Percentiles rank a stretch among this genome's conserved stretches.
These are phyloP conservation scores for Cosmia pyralina DNA, from an alignment of 2,888 invertebrate genomes.

Conservation along the genomic window DNA sequence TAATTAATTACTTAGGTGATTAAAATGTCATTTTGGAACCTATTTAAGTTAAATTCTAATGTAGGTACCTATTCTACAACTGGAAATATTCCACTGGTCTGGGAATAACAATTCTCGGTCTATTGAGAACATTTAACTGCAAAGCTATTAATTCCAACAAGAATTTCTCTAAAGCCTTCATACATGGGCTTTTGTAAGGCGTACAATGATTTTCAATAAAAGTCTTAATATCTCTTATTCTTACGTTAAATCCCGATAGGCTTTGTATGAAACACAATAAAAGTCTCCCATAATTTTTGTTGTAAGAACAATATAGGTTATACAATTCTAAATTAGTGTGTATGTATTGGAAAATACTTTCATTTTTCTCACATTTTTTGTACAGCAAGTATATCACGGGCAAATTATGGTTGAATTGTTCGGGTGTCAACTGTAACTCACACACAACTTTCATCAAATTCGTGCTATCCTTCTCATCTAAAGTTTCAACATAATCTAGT, in stretches of 20 bases:
- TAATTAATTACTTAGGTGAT: neutral
- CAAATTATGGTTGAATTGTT: conserved; percentile 30
- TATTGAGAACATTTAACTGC: conserved; percentile 13
- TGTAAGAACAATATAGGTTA: conserved; percentile 22
- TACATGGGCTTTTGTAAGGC: conserved; percentile 34
- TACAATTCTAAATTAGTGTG: conserved; percentile 9
- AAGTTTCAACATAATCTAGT: conserved; percentile 39
- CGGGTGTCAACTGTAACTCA: conserved; percentile 2
- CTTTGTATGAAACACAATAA: conserved; percentile 42
- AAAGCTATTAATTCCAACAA: conserved; percentile 10
- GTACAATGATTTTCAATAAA: conserved; percentile 37
- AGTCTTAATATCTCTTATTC: conserved; percentile 10
- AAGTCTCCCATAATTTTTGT: conserved; percentile 35
- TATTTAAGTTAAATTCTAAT: neutral
- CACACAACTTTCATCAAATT: conserved; percentile 19
- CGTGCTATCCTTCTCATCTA: conserved; percentile 25
- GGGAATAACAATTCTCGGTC: conserved; percentile 41
- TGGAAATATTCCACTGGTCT: conserved; percentile 30
- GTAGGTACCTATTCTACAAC: conserved; percentile 9
- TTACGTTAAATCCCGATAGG: conserved; percentile 27
- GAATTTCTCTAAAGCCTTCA: conserved; percentile 22
- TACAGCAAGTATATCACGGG: conserved; percentile 31
- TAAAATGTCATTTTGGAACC: neutral
- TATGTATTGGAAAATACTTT: conserved; percentile 27
- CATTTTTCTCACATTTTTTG: conserved; percentile 28